These are phyloP conservation scores for Calyptommatus sinebrachiatus DNA, from an alignment of 2,113 vertebrate genomes.

Conservation along the genomic window DNA sequence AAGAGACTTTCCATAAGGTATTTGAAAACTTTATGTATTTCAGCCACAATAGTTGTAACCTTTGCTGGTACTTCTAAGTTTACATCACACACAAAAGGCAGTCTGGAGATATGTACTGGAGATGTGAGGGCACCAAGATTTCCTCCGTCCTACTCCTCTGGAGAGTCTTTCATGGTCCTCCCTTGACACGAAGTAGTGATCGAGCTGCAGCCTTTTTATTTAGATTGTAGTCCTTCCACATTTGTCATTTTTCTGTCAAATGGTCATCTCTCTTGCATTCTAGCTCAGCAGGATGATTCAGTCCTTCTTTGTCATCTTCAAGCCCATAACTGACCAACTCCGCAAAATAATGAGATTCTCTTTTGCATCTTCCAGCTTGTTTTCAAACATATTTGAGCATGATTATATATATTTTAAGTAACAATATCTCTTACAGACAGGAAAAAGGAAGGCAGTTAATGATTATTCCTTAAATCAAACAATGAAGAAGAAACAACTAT, in stretches of 20 bases:
- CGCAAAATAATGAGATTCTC: background rate
- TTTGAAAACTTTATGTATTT: background rate
- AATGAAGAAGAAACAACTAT: background rate
- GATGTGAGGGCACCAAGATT: background rate
- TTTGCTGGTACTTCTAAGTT: background rate
- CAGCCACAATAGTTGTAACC: background rate
- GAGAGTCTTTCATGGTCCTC: background rate
- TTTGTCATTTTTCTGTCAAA: background rate
- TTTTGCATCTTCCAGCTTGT: background rate
- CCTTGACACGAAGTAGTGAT: background rate
- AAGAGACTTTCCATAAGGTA: background rate
- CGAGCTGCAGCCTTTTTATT: background rate
- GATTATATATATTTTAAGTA: background rate
- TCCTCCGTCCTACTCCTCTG: background rate
- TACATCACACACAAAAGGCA: background rate
- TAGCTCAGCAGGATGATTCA: background rate
- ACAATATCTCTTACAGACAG: background rate
- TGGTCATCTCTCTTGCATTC: background rate
- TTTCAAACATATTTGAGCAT: slow-evolving; percentile 1
- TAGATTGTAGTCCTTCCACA: background rate
- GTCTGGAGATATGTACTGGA: background rate
- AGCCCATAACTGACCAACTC: background rate
- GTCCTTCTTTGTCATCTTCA: background rate
- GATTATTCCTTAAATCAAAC: background rate
- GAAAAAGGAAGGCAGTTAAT: background rate